Evolutionary conservation across 2,797 vertebrate genomes (phyloP).

Genomic region (Brachymystax lenok): DNA sequence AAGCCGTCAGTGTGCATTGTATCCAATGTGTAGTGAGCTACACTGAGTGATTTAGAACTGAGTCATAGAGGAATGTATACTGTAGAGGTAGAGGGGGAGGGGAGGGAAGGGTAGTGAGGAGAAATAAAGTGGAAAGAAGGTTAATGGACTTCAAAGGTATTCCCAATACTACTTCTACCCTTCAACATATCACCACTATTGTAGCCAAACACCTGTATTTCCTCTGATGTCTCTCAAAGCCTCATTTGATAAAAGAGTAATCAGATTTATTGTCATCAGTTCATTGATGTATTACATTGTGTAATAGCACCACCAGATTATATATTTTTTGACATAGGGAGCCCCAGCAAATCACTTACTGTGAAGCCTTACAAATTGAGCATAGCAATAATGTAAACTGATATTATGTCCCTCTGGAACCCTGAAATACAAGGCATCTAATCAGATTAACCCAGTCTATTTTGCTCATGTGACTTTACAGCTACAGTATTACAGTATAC

Average conservation of each 20-base stretch:
- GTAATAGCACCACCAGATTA: background rate
- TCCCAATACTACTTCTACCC: background rate
- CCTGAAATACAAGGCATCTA: background rate
- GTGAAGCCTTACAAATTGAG: background rate
- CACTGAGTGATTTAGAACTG: conserved; percentile 12
- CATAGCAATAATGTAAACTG: background rate
- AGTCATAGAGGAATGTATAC: background rate
- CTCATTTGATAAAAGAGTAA: conserved; percentile 1
- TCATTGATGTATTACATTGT: background rate
- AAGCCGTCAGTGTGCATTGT: background rate
- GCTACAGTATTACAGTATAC: background rate
- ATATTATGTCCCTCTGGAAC: background rate
- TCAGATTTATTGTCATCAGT: background rate
- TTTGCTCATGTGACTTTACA: background rate
- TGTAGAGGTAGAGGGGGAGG: background rate
- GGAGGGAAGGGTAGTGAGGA: background rate
- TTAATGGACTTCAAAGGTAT: background rate
- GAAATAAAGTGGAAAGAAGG: background rate
- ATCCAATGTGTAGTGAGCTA: conserved; percentile 6
- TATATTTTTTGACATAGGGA: background rate
- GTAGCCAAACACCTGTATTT: background rate
- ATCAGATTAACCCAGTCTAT: background rate
- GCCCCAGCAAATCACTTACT: background rate
- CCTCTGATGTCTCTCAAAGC: background rate
- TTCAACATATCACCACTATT: background rate